A percentile compares a stretch with the other conserved stretches of the same genome.
Conservation (phyloP, 2,797 vertebrate species). For the Malacoctenus gilli region DNA sequence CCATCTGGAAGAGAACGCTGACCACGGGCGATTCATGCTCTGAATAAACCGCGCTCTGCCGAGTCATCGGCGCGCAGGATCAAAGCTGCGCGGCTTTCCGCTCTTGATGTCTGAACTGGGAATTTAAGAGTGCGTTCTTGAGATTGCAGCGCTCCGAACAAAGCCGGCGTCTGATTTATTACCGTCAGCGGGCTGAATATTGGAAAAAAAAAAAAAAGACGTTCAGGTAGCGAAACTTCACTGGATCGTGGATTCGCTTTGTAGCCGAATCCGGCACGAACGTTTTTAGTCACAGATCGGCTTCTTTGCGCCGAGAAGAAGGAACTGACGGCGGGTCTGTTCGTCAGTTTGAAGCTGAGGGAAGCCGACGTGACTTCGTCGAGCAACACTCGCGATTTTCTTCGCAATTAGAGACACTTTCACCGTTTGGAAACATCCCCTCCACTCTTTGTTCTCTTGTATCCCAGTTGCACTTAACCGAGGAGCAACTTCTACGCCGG, state of each 20-base stretch:
- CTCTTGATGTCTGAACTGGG: neutral
- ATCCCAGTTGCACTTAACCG: no score
- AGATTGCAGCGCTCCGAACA: neutral
- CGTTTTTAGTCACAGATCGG: neutral
- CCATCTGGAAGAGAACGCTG: conserved; percentile 46
- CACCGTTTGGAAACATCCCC: no score
- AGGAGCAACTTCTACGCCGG: no score
- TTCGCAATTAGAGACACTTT: no score
- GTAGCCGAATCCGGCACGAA: neutral
- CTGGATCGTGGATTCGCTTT: neutral
- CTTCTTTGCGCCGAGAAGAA: no score
- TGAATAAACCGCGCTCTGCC: conserved; percentile 36
- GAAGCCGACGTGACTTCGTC: no score
- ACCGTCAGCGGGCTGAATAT: neutral
- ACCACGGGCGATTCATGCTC: conserved; percentile 36
- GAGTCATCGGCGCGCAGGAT: conserved; percentile 17
- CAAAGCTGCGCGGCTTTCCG: neutral
- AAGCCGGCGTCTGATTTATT: neutral
- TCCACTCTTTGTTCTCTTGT: no score
- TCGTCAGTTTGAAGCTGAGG: no score
- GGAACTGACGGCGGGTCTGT: no score
- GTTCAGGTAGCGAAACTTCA: neutral
- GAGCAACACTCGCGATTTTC: no score
- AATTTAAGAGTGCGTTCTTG: neutral
- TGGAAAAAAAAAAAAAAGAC: no score